Conservation (phyloP, 1,140 invertebrate species). For the Meteorus sp. region DNA sequence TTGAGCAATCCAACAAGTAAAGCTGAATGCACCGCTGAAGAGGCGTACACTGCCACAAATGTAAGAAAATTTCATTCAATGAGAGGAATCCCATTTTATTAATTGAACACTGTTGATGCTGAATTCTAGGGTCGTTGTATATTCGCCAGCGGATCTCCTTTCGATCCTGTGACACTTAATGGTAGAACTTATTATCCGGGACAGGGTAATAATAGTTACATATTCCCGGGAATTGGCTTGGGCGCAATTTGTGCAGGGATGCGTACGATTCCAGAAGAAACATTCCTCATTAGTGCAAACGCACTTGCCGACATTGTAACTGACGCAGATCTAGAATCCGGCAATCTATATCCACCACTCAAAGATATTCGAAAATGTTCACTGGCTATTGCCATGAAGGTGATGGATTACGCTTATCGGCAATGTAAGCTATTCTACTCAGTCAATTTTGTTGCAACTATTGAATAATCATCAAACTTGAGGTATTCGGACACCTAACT, state of each 20-base stretch:
- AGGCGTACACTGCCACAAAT: constrained; percentile 84
- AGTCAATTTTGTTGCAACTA: constrained; percentile 3
- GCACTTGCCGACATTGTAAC: constrained; percentile 82
- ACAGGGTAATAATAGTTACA: constrained; percentile 97
- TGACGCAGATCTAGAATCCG: constrained; percentile 77
- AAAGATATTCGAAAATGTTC: constrained; percentile 87
- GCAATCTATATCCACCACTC: constrained; percentile 94
- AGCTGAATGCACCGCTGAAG: constrained; percentile 96
- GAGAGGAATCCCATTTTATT: too few relatives aligned
- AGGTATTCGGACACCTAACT: too few relatives aligned
- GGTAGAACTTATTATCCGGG: constrained; percentile 82
- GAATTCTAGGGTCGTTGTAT: constrained; percentile 72
- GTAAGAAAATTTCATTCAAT: constrained; percentile 55
- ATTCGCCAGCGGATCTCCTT: constrained; percentile 93
- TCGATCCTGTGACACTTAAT: constrained; percentile 77
- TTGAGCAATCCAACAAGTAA: constrained; percentile 95
- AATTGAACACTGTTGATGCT: not conserved
- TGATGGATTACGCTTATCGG: constrained; percentile 88
- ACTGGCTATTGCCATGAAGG: constrained; percentile 78
- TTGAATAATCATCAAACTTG: constrained; percentile 22
- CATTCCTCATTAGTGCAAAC: constrained; percentile 87
- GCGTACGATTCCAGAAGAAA: constrained; percentile 82
- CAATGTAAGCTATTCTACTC: constrained; percentile 61
- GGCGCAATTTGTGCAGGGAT: constrained; percentile 83
- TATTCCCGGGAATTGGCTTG: constrained; percentile 92